Conservation (phyloP, 2,888 invertebrate species). For the Leptinotarsa haldemani region DNA sequence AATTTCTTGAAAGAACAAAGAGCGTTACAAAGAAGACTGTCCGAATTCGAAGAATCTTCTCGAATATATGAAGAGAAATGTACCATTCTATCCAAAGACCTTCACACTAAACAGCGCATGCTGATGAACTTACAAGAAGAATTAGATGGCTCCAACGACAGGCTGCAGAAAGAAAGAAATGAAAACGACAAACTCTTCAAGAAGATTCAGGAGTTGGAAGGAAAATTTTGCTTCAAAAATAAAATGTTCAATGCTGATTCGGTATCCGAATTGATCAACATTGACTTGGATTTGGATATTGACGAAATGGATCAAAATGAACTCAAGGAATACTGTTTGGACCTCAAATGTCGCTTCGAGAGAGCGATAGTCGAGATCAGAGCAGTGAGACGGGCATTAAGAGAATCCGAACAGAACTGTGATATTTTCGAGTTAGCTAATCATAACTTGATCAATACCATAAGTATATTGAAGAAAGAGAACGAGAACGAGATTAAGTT, state of each 20-base stretch:
- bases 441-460: constrained; percentile 78
- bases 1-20: constrained; percentile 74
- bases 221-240: constrained; percentile 69
- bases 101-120: constrained; percentile 74
- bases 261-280: constrained; percentile 82
- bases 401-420: constrained; percentile 82
- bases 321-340: constrained; percentile 83
- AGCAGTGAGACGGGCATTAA: constrained; percentile 83
- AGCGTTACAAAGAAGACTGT: constrained; percentile 65
- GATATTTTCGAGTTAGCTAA: constrained; percentile 86
- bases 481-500: constrained; percentile 80
- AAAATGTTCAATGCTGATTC: constrained; percentile 76
- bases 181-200: constrained; percentile 82
- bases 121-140: constrained; percentile 78
- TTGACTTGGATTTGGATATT: constrained; percentile 81
- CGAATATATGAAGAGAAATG: constrained; percentile 77
- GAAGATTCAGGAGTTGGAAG: constrained; percentile 79
- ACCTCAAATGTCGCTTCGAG: constrained; percentile 80
- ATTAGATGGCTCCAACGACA: constrained; percentile 75
- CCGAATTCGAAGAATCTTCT: constrained; percentile 76
- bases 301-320: constrained; percentile 80
- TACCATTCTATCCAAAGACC: constrained; percentile 74
- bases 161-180: constrained; percentile 76
- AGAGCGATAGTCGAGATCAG: constrained; percentile 87
- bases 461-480: constrained; percentile 73